Evolutionary conservation across 37 sponge, comb jelly and placozoan species (phyloP), one percentile per base, ranked within the genome.

Genomic region (Cliona cf. orientalis): DNA sequence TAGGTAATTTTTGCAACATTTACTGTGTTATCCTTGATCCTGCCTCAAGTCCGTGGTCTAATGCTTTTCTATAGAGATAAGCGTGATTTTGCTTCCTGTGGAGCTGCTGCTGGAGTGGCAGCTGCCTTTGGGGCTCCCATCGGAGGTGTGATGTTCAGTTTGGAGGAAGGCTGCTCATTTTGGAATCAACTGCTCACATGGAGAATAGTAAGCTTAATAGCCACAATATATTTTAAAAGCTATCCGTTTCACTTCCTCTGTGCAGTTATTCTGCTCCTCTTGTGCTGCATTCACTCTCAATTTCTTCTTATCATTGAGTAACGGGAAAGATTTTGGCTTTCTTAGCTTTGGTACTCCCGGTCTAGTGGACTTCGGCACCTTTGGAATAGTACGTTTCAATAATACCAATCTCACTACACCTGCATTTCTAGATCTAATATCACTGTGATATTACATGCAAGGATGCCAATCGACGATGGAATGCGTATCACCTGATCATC

Each of bases 151-250:
- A 81, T 98, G 43, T 98, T 98, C 90, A 95, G 96, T 80, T 66
- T 98, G 44, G 98, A 98, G 57, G 98, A 98, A 74, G 98, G 98
- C 0, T 84, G 92, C 34, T 92, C 93, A 80, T 98, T 95, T 73
- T 95, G 95, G 93, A 95, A 95, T 72, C 96, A 98, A 63, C 73
- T 81, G 42, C 85, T 98, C 23, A 98, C 98, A 7, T 98, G 98
- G 98, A 85, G 84, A 87, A 90, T 90, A 69, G 96, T 97, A 62
- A n/a, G n/a, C n/a, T n/a, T n/a, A n/a, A n/a, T n/a, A n/a, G n/a
- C n/a, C n/a, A n/a, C n/a, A n/a, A n/a, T n/a, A n/a, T n/a, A n/a
- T n/a, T n/a, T n/a, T n/a, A n/a, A n/a, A n/a, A n/a, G n/a, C n/a
- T n/a, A n/a, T n/a, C n/a, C n/a, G n/a, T n/a, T n/a, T n/a, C n/a